Conservation (phyloP, 2,888 invertebrate genomes). For the Dicyrtomina minuta region DNA sequence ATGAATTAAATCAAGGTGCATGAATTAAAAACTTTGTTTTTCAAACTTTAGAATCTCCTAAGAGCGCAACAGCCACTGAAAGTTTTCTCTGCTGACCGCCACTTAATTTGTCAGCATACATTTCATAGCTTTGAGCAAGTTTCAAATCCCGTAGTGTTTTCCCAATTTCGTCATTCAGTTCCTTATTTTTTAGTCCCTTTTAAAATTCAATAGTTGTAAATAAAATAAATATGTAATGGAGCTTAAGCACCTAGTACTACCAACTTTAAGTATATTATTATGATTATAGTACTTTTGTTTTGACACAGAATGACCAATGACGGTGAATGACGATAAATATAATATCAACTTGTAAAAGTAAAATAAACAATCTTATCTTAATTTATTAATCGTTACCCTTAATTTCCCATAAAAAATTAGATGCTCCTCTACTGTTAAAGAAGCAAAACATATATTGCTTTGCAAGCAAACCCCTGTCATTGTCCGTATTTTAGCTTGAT, state of each 20-base stretch:
- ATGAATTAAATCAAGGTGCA: too few relatives aligned
- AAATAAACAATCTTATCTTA: too few relatives aligned
- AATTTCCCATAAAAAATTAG: slow-evolving; percentile 77
- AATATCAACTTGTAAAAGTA: too few relatives aligned
- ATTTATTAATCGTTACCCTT: too few relatives aligned
- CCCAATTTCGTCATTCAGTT: slow-evolving; percentile 62
- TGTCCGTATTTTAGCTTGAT: slow-evolving; percentile 73
- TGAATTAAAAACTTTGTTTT: not conserved
- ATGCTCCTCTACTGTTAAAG: slow-evolving; percentile 76
- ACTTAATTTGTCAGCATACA: slow-evolving; percentile 73
- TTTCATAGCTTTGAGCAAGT: slow-evolving; percentile 68
- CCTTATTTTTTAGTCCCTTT: not conserved
- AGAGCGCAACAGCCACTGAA: slow-evolving; percentile 79
- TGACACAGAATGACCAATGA: too few relatives aligned
- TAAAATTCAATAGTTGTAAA: slow-evolving; percentile 3
- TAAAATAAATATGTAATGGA: too few relatives aligned
- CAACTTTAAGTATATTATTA: too few relatives aligned
- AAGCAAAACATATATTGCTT: slow-evolving; percentile 78
- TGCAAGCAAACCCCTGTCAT: slow-evolving; percentile 87
- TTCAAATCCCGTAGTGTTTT: slow-evolving; percentile 73
- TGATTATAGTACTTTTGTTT: too few relatives aligned
- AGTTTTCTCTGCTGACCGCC: slow-evolving; percentile 85
- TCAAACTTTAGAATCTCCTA: slow-evolving; percentile 78
- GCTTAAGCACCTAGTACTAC: too few relatives aligned
- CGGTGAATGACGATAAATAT: too few relatives aligned